phyloP scores from a whole-genome alignment of 2,113 vertebrate genomes.

The Sclerurus mexicanus region DNA sequence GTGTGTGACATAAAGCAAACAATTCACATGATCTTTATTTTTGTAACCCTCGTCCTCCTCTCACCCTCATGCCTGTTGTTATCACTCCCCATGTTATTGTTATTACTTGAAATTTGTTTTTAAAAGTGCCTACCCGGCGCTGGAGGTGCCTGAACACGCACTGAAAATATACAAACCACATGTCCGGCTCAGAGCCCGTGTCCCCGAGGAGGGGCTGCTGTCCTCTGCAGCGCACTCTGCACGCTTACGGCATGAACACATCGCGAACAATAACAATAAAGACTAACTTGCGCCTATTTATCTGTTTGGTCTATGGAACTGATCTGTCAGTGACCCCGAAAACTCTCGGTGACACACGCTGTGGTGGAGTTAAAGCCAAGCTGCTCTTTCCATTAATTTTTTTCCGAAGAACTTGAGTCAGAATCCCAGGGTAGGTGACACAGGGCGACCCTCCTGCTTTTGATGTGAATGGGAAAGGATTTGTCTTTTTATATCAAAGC shows the following conservation, averaged over 20 bases:
- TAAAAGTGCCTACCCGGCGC: conserved; percentile 48
- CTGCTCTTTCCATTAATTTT: conserved; percentile 49
- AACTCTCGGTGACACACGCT: conserved; percentile 1
- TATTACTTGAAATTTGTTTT: conserved; percentile 69
- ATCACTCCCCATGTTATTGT: conserved; percentile 64
- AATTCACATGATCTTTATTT: conserved; percentile 67
- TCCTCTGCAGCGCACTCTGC: conserved; percentile 14
- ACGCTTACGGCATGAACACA: conserved; percentile 51
- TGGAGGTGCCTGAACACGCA: conserved; percentile 61
- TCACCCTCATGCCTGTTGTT: conserved; percentile 61
- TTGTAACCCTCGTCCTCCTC: conserved; percentile 60
- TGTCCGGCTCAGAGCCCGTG: neutral
- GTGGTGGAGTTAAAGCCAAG: conserved; percentile 23
- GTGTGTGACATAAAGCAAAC: conserved; percentile 59
- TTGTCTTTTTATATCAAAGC: conserved; percentile 65
- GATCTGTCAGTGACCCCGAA: conserved; percentile 46
- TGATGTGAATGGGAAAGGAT: conserved; percentile 65
- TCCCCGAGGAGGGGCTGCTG: conserved; percentile 29
- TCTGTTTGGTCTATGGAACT: conserved; percentile 59
- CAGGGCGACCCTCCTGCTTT: conserved; percentile 47
- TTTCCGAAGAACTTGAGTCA: conserved; percentile 13
- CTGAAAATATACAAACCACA: conserved; percentile 59
- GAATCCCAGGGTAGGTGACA: conserved; percentile 61
- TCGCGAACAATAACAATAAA: conserved; percentile 38
- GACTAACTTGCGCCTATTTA: conserved; percentile 56